These are phyloP conservation scores for Augochlora pura DNA, from an alignment of 1,140 invertebrate genomes.

Conservation along the genomic window DNA sequence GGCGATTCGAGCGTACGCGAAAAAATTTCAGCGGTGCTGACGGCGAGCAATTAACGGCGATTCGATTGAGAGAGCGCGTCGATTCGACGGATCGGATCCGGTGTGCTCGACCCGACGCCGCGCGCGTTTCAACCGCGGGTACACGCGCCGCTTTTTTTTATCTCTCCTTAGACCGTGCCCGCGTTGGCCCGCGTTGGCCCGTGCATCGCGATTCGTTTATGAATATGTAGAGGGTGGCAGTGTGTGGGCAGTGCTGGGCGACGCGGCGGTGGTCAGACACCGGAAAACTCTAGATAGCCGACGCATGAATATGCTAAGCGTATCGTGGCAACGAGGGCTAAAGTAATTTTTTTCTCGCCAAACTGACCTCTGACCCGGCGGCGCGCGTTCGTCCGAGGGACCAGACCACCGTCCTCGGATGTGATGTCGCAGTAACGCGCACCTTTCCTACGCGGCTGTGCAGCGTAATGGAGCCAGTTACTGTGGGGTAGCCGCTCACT, in stretches of 20 bases:
- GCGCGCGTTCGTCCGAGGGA: constrained; percentile 1
- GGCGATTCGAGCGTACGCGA: not conserved
- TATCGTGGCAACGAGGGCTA: constrained; percentile 44
- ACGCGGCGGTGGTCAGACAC: constrained; percentile 68
- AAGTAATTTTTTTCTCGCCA: constrained; percentile 54
- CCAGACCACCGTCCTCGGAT: not conserved
- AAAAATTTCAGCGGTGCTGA: not conserved
- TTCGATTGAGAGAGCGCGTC: constrained; percentile 4
- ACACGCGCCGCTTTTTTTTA: not conserved
- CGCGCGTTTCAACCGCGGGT: not conserved
- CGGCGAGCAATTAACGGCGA: not conserved
- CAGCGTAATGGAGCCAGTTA: too few species aligned
- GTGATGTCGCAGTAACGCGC: constrained; percentile 14
- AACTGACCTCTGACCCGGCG: constrained; percentile 13
- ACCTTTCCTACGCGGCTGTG: not conserved
- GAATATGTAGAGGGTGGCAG: constrained; percentile 64
- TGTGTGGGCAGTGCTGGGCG: constrained; percentile 46
- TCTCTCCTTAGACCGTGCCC: constrained; percentile 28
- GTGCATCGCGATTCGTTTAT: constrained; percentile 61
- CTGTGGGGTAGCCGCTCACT: too few species aligned
- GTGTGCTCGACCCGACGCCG: too few species aligned
- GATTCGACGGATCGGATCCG: not conserved
- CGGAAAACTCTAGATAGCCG: constrained; percentile 67
- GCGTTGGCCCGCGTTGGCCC: not conserved
- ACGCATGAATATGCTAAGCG: constrained; percentile 69